Percentiles rank a stretch among this genome's conserved stretches.
These are phyloP conservation scores for Sphenopsis melanotis DNA, from an alignment of 2,797 vertebrate species.

Conservation along the genomic window DNA sequence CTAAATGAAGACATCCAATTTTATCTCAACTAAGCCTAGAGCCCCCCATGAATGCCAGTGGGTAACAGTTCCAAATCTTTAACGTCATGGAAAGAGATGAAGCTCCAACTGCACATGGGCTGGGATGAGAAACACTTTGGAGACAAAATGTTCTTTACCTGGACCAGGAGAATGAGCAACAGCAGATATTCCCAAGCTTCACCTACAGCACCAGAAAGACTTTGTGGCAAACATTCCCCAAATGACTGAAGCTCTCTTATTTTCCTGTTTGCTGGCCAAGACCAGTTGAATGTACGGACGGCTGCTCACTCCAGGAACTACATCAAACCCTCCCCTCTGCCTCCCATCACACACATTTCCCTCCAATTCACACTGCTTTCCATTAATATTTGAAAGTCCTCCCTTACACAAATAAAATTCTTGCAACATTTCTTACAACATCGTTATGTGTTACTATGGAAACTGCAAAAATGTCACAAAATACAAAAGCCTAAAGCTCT, in stretches of 20 bases:
- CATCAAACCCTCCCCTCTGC: neutral
- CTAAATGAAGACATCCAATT: neutral
- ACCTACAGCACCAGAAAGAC: neutral
- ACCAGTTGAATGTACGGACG: neutral
- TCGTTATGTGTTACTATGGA: constrained; percentile 42
- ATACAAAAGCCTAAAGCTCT: neutral
- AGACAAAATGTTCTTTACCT: neutral
- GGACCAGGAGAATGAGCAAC: neutral
- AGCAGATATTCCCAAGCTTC: neutral
- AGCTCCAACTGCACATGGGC: fast-evolving
- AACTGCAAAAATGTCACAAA: constrained; percentile 49
- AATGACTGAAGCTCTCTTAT: neutral
- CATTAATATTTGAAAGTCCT: constrained; percentile 43
- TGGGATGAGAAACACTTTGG: neutral
- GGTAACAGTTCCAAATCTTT: neutral
- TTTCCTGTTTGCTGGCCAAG: neutral
- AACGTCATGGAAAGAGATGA: fast-evolving
- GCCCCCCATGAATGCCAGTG: fast-evolving
- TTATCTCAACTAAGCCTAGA: neutral
- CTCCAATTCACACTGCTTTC: neutral
- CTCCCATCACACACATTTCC: neutral
- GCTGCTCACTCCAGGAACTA: neutral
- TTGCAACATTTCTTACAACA: constrained; percentile 15
- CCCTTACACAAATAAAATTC: constrained; percentile 20
- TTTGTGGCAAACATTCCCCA: neutral